Base-by-base conservation (phyloP, 1,140 invertebrate species). In the Anthonomus grandis region DNA sequence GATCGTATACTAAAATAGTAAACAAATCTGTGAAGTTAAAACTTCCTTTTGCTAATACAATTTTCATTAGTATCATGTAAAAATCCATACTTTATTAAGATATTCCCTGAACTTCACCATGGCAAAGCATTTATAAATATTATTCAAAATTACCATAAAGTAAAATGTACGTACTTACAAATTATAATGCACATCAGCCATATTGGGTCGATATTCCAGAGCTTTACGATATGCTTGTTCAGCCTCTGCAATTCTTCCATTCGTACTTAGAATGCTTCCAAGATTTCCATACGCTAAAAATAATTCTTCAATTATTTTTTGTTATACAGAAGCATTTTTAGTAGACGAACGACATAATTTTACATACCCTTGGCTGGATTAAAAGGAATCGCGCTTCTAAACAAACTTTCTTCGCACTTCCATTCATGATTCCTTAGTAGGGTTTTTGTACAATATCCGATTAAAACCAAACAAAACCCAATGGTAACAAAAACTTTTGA, bases 151-250 rank as follows among this genome's bases (percentile, higher is more conserved):
- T n/a, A n/a, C n/a, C n/a, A n/a, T n/a, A n/a, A n/a, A n/a, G n/a
- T n/a, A n/a, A n/a, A n/a, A n/a, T n/a, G n/a, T n/a, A n/a, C n/a
- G n/a, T 78, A 93, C 94, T 95, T 81, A 97, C 95, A 98, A 79
- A 78, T 96, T 97, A 74, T 95, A 96, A 79, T 95, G 93, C 41
- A 95, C 92, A 73, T 97, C 93, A 51, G 93, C 93, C 93, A 96
- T 96, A 76, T 95, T 96, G 57, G 89, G 86, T 74, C 93, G 83
- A 80, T 90, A 86, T 52, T 83, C 82, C 18, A 97, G 83, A 38
- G 93, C 93, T 73, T 86, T 86, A 70, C 87, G 83, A 71, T 93
- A 93, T 19, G 90, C 91, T 68, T 81, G 80, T 76, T 95, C 91
- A 1, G 93, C 93, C 78, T 95, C 93, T 38, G 82, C 79, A 38